Conservation (phyloP, 2,888 invertebrate genomes). For the Oligia latruncula region DNA sequence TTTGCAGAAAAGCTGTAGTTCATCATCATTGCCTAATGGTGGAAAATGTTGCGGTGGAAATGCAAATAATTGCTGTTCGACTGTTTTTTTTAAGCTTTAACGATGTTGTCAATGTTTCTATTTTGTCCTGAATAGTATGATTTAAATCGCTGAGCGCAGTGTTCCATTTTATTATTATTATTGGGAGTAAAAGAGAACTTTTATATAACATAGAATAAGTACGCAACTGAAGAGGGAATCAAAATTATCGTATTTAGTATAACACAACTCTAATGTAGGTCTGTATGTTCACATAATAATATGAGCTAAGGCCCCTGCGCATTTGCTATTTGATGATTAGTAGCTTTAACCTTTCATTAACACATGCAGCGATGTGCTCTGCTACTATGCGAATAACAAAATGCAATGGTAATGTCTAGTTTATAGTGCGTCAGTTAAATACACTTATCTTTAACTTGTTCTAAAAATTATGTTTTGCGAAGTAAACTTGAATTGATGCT, state of each 20-base stretch:
- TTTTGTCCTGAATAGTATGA: background rate
- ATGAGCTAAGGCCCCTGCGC: background rate
- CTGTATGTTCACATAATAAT: background rate
- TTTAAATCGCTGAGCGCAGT: background rate
- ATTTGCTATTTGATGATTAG: slow-evolving; percentile 18
- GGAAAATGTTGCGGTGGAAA: background rate
- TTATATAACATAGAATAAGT: background rate
- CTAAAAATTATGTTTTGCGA: background rate
- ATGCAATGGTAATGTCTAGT: background rate
- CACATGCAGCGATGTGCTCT: background rate
- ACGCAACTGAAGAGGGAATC: background rate
- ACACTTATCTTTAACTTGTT: background rate
- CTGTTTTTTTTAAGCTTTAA: background rate
- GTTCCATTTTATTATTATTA: background rate
- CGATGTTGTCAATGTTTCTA: background rate
- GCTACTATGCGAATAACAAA: background rate
- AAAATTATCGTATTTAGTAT: background rate
- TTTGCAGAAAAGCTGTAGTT: slow-evolving; percentile 3
- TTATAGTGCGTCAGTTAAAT: background rate
- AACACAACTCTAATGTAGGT: background rate
- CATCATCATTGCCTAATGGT: background rate
- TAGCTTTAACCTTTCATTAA: background rate
- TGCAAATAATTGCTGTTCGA: background rate
- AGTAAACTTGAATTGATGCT: background rate
- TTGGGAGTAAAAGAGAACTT: background rate